Percentiles rank a stretch among this genome's conserved stretches.
Evolutionary conservation across 2,797 vertebrate genomes (phyloP).

Genomic region (Coccyzus lansbergi): DNA sequence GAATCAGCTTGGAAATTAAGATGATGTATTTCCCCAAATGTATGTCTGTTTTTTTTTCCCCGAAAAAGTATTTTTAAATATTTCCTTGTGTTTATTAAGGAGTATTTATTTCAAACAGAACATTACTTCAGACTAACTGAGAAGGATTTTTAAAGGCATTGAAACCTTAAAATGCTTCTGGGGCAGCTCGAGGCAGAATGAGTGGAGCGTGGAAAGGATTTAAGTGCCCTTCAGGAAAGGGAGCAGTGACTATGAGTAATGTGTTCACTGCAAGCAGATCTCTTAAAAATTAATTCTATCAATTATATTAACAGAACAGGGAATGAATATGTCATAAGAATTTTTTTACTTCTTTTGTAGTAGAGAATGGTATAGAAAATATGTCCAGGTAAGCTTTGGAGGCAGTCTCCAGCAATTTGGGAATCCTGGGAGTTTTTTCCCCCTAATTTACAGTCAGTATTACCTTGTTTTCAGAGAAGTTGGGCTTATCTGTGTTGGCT

Average conservation of each 20-base stretch:
- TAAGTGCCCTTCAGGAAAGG: not conserved
- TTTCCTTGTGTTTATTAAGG: not conserved
- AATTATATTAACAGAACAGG: not conserved
- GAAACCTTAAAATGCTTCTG: not conserved
- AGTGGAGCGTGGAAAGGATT: not conserved
- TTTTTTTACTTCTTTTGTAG: not conserved
- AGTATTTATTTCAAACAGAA: not conserved
- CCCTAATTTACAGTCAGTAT: not conserved
- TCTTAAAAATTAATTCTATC: not conserved
- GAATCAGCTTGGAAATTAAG: not conserved
- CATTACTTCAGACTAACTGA: not conserved
- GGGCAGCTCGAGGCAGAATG: not conserved
- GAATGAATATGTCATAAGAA: not conserved
- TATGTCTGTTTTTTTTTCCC: not conserved
- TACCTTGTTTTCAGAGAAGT: not conserved
- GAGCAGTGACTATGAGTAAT: not conserved
- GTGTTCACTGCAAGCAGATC: rapidly evolving
- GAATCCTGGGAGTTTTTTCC: no score
- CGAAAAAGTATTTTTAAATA: not conserved
- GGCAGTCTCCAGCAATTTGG: not conserved
- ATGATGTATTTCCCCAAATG: not conserved
- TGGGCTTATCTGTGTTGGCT: not conserved
- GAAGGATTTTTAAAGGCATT: not conserved
- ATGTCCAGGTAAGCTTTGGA: not conserved
- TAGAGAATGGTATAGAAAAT: not conserved